A percentile compares a stretch with the other conserved stretches of the same genome.
These are phyloP conservation scores for Elysia crispata DNA, from an alignment of 2,888 invertebrate species.

Conservation along the genomic window DNA sequence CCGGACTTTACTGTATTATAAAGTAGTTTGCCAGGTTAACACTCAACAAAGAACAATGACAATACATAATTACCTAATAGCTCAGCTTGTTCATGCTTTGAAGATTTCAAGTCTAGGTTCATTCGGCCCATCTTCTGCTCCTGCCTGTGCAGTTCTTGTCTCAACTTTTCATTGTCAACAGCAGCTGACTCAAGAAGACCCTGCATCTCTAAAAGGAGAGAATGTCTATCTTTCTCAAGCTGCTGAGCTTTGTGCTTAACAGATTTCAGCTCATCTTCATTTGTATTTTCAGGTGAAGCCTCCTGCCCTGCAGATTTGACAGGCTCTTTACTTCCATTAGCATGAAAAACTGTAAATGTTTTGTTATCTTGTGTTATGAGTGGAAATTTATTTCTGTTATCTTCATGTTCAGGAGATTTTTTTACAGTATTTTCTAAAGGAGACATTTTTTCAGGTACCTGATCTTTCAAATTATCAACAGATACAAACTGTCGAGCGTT, in stretches of 20 bases:
- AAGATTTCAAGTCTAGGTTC: slow-evolving; percentile 57
- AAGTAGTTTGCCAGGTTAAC: too few species aligned
- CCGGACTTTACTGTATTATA: too few species aligned
- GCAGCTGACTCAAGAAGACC: slow-evolving; percentile 60
- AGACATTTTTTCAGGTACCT: too few species aligned
- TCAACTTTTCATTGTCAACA: slow-evolving; percentile 58
- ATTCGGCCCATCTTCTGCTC: slow-evolving; percentile 56
- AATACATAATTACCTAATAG: slow-evolving; percentile 44
- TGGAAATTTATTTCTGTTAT: too few species aligned
- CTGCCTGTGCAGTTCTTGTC: slow-evolving; percentile 56
- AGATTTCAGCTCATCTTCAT: slow-evolving; percentile 42
- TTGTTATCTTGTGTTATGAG: too few species aligned
- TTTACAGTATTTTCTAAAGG: too few species aligned
- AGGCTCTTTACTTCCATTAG: too few species aligned
- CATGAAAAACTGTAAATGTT: too few species aligned
- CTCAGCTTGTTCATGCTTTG: slow-evolving; percentile 55
- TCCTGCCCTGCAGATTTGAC: too few species aligned
- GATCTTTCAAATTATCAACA: too few species aligned
- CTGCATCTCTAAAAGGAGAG: slow-evolving; percentile 61
- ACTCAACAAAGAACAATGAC: too few species aligned
- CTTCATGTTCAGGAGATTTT: too few species aligned
- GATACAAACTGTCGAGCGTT: neutral
- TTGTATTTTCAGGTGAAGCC: neutral
- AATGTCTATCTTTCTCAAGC: slow-evolving; percentile 57
- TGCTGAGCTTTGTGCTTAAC: slow-evolving; percentile 46